phyloP scores from a whole-genome alignment of 2,113 vertebrate genomes.

The Ramphastos sulfuratus region DNA sequence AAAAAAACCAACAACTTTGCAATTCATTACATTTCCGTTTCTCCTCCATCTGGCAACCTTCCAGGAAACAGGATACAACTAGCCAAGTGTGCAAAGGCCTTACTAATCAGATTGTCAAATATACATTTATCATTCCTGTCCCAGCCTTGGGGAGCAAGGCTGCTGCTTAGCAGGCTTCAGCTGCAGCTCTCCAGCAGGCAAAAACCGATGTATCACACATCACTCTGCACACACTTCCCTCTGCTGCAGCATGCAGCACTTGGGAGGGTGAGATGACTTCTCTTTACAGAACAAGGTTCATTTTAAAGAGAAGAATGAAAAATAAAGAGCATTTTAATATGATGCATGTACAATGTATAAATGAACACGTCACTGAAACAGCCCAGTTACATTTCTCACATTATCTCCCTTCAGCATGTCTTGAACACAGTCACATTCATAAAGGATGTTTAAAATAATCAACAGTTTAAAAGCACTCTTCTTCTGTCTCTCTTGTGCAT shows the following conservation, averaged over 20 bases:
- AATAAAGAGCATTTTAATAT: not conserved
- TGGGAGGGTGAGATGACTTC: not conserved
- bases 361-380: not conserved
- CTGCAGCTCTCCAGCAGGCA: not conserved
- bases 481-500: not conserved
- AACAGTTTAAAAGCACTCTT: not conserved
- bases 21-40: slow-evolving; percentile 54
- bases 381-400: not conserved
- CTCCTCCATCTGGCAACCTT: slow-evolving; percentile 47
- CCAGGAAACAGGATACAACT: slow-evolving; percentile 70
- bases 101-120: slow-evolving; percentile 63
- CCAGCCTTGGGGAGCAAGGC: not conserved
- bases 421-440: not conserved
- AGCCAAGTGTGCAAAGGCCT: slow-evolving; percentile 56
- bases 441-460: not conserved
- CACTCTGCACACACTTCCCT: not conserved
- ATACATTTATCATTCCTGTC: slow-evolving; percentile 55
- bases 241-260: not conserved
- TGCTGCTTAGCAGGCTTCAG: not conserved
- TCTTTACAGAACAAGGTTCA: not conserved
- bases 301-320: not conserved
- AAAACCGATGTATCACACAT: not conserved
- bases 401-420: not conserved
- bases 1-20: not conserved
- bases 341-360: fast-evolving